Evolutionary conservation across 2,797 vertebrate genomes (phyloP), one percentile per base, ranked within the genome.

Genomic region (Dryobates pubescens): DNA sequence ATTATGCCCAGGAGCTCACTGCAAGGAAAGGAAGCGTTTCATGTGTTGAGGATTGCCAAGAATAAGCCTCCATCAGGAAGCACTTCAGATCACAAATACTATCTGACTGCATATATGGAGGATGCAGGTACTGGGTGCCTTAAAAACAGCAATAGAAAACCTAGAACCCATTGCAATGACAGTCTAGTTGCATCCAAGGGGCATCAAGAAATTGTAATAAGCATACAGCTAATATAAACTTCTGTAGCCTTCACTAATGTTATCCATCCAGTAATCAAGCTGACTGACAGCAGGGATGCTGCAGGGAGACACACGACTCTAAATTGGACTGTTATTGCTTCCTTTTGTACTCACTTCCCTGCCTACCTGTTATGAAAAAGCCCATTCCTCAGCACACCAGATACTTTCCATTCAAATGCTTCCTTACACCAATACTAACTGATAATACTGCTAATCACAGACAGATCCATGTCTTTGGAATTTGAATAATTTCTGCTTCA

Each of bases 131-230:
- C 41, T 68, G 18, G 13, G 32, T 68, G 34, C 38, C 82, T 67
- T 88, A 86, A 91, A 90, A 95, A 75, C 36, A 92, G 78, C 58
- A 85, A 56, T 3, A 89, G 47, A 91, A 93, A 93, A 77, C 2
- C 1, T 26, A 70, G 56, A 90, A 92, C 36, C 54, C 41, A 47
- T 47, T 86, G 87, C 76, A 94, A 49, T 63, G 77, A 88, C 64
- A 79, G 49, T 13, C 27, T 54, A 75, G 29, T 23, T 92, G 30
- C 7, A 0, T 85, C 54, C 79, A 88, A 86, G 32, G 30, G 51
- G 29, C 59, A 86, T 82, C 63, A 89, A 75, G 30, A 76, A 70
- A 78, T 72, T 43, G 69, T 72, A 91, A 73, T 88, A 95, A 93
- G 38, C 29, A 87, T 57, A 80, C 17, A 70, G 88, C 80, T 94